A percentile compares a stretch with the other conserved stretches of the same genome.
phyloP scores from a whole-genome alignment of 2,797 vertebrate species.

The Parambassis ranga region DNA sequence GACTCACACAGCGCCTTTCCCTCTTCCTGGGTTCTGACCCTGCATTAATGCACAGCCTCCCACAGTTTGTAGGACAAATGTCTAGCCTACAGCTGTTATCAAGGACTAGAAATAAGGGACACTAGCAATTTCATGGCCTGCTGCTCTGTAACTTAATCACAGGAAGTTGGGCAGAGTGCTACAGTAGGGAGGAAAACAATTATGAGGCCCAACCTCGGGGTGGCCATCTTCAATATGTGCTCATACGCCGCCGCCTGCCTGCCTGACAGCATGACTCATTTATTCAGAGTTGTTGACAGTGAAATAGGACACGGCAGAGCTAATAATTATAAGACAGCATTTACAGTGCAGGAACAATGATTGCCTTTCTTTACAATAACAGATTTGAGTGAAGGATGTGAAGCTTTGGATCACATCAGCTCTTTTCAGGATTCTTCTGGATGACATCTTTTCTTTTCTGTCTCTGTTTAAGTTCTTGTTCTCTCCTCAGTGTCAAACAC shows the following conservation, averaged over 20 bases:
- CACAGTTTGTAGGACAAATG: slow-evolving; percentile 65
- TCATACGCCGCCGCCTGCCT: slow-evolving; percentile 39
- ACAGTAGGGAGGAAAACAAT: slow-evolving; percentile 73
- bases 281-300: slow-evolving; percentile 54
- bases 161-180: slow-evolving; percentile 50
- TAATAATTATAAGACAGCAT: slow-evolving; percentile 44
- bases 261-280: slow-evolving; percentile 66
- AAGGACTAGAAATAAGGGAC: slow-evolving; percentile 59
- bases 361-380: slow-evolving; percentile 13
- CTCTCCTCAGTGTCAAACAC: slow-evolving; percentile 57
- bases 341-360: slow-evolving; percentile 3
- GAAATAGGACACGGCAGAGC: slow-evolving; percentile 47
- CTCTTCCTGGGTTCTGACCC: slow-evolving; percentile 47
- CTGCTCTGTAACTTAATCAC: slow-evolving; percentile 78
- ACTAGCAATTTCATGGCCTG: slow-evolving; percentile 76
- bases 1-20: slow-evolving; percentile 34
- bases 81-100: slow-evolving; percentile 69
- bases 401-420: neutral
- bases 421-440: slow-evolving; percentile 12
- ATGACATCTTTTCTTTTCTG: slow-evolving; percentile 35
- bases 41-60: slow-evolving; percentile 58
- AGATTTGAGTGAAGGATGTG: slow-evolving; percentile 6
- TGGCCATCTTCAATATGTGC: slow-evolving; percentile 67
- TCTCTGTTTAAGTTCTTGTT: slow-evolving; percentile 54
- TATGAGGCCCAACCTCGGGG: slow-evolving; percentile 57